phyloP scores from a whole-genome alignment of 2,113 vertebrate species.

The Thryonomys swinderianus region DNA sequence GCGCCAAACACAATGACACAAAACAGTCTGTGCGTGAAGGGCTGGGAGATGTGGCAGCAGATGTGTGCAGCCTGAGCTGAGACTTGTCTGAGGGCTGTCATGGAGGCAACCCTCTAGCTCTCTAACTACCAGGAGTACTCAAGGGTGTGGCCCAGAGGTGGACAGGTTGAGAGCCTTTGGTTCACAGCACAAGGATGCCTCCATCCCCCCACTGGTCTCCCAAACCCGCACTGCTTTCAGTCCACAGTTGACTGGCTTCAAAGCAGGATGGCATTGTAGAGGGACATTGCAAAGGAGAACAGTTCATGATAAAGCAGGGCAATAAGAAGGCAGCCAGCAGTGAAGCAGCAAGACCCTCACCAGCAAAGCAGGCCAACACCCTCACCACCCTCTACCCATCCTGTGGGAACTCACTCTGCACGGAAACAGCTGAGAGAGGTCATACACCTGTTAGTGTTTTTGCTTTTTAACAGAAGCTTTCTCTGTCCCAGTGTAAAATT shows the following conservation, averaged over 20 bases:
- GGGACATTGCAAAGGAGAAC: background rate
- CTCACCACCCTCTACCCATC: too few relatives aligned
- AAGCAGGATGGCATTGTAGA: background rate
- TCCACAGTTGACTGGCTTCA: background rate
- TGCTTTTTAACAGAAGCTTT: background rate
- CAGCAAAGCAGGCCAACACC: background rate
- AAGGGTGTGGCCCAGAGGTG: accelerated
- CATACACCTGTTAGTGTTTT: background rate
- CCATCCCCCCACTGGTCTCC: background rate
- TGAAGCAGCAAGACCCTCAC: background rate
- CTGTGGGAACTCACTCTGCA: background rate
- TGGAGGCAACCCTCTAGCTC: background rate
- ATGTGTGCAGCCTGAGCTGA: accelerated
- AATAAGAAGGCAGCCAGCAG: background rate
- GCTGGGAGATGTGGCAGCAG: background rate
- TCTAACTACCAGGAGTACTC: too few relatives aligned
- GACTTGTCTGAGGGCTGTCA: accelerated
- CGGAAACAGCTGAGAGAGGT: background rate
- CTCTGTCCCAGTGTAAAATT: background rate
- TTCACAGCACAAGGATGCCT: background rate
- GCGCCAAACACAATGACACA: too few relatives aligned
- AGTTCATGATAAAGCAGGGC: background rate
- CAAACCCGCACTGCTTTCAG: too few relatives aligned
- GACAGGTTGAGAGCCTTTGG: background rate
- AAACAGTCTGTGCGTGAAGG: too few relatives aligned